Conservation (phyloP, 1,140 invertebrate genomes). For the Coelopa frigida region DNA sequence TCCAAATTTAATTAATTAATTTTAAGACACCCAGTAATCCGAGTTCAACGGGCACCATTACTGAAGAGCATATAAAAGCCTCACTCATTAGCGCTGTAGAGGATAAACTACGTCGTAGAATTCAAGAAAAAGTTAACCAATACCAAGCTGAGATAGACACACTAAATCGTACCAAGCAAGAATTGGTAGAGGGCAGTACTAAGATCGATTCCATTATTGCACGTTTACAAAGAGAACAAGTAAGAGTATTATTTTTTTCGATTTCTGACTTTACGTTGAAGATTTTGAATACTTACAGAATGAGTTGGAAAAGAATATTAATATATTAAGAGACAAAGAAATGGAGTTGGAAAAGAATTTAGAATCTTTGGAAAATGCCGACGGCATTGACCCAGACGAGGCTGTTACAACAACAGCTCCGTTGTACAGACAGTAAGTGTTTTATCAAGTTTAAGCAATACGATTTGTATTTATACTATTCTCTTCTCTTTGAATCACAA, state of each 20-base stretch:
- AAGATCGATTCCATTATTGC: slow-evolving; percentile 77
- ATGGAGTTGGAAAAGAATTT: slow-evolving; percentile 77
- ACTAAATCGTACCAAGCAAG: slow-evolving; percentile 77
- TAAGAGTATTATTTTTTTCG: slow-evolving; percentile 24
- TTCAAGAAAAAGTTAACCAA: slow-evolving; percentile 85
- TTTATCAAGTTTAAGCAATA: neutral
- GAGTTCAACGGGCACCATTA: slow-evolving; percentile 67
- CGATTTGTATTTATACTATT: neutral
- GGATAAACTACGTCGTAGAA: slow-evolving; percentile 78
- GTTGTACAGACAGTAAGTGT: slow-evolving; percentile 83
- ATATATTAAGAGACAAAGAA: slow-evolving; percentile 76
- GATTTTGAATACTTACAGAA: slow-evolving; percentile 39
- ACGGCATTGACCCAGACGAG: slow-evolving; percentile 87
- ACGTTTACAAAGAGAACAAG: slow-evolving; percentile 76
- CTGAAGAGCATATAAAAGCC: slow-evolving; percentile 89
- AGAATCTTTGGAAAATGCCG: slow-evolving; percentile 67
- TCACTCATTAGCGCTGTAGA: slow-evolving; percentile 91
- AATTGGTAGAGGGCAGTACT: slow-evolving; percentile 77
- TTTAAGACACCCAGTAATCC: slow-evolving; percentile 24
- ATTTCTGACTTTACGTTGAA: neutral
- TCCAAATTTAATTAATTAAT: neutral
- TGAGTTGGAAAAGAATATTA: slow-evolving; percentile 79
- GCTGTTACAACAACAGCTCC: slow-evolving; percentile 94
- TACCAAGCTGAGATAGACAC: slow-evolving; percentile 88
- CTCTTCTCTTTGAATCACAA: slow-evolving; percentile 20